These are phyloP conservation scores for Rhagonycha fulva DNA, from an alignment of 2,888 invertebrate genomes.

Conservation along the genomic window DNA sequence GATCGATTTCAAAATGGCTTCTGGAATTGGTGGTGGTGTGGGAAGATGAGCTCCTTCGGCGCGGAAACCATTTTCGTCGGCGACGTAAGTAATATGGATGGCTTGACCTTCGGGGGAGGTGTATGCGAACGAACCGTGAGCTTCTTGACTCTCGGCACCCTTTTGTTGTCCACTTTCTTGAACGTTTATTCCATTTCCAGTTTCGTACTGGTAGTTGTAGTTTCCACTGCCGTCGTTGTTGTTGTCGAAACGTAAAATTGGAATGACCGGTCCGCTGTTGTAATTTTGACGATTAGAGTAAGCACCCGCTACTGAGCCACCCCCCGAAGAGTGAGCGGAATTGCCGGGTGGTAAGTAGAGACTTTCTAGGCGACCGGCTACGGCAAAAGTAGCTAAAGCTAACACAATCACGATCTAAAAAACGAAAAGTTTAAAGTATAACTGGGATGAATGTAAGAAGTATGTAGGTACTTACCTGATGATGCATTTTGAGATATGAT, in stretches of 20 bases:
- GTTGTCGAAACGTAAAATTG: slow-evolving; percentile 40
- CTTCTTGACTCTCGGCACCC: slow-evolving; percentile 34
- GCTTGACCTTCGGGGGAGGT: slow-evolving; percentile 46
- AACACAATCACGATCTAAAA: slow-evolving; percentile 38
- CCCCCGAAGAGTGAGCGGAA: slow-evolving; percentile 4
- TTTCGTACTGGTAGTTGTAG: slow-evolving; percentile 40
- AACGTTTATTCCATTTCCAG: slow-evolving; percentile 38
- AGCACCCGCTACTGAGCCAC: slow-evolving; percentile 1
- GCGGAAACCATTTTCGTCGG: slow-evolving; percentile 46
- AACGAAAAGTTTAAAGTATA: background rate
- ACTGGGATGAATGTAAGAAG: background rate
- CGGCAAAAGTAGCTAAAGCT: slow-evolving; percentile 40
- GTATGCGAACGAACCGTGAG: slow-evolving; percentile 46
- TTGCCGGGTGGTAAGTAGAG: slow-evolving; percentile 19
- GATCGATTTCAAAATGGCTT: slow-evolving; percentile 55
- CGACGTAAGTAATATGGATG: slow-evolving; percentile 37
- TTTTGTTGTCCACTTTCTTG: slow-evolving; percentile 43
- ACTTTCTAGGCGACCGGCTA: slow-evolving; percentile 43
- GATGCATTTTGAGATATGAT: background rate
- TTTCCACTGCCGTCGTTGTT: slow-evolving; percentile 40
- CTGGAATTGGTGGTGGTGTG: slow-evolving; percentile 64
- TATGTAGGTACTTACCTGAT: background rate
- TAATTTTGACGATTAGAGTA: background rate
- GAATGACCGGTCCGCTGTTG: slow-evolving; percentile 10
- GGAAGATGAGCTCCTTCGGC: slow-evolving; percentile 52